Conservation (phyloP, 2,797 vertebrate species). For the Triplophysa bombifrons region DNA sequence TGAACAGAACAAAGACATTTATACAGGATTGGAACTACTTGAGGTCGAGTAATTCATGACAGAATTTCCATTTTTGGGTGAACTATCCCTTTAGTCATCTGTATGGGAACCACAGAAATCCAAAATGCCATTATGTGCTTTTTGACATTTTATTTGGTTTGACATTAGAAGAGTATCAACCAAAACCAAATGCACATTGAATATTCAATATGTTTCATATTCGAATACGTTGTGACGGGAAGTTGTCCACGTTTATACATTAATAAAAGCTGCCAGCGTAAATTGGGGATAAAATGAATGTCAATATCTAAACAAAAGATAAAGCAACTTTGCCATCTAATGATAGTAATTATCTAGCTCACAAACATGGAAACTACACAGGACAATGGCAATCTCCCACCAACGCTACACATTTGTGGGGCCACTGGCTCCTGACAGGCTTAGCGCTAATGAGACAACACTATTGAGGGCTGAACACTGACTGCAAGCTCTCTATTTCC, state of each 20-base stretch:
- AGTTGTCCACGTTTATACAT: no score
- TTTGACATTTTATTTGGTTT: not conserved
- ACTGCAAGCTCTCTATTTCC: slow-evolving; percentile 46
- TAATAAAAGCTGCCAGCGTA: no score
- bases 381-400: not conserved
- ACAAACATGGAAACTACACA: not conserved
- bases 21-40: no score
- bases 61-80: no score
- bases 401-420: slow-evolving; percentile 19
- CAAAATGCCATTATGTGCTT: no score
- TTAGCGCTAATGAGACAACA: slow-evolving; percentile 58
- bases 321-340: slow-evolving; percentile 21
- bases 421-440: slow-evolving; percentile 52
- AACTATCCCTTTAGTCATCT: no score
- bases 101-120: not conserved
- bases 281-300: no score
- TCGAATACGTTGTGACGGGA: not conserved
- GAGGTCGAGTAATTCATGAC: no score
- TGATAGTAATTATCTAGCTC: slow-evolving; percentile 17
- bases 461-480: slow-evolving; percentile 36
- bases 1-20: no score
- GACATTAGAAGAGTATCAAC: not conserved
- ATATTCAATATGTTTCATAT: not conserved
- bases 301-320: slow-evolving; percentile 10
- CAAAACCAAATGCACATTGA: not conserved